Evolutionary conservation across 2,113 vertebrate genomes (phyloP).

Genomic region (Globicephala melas): DNA sequence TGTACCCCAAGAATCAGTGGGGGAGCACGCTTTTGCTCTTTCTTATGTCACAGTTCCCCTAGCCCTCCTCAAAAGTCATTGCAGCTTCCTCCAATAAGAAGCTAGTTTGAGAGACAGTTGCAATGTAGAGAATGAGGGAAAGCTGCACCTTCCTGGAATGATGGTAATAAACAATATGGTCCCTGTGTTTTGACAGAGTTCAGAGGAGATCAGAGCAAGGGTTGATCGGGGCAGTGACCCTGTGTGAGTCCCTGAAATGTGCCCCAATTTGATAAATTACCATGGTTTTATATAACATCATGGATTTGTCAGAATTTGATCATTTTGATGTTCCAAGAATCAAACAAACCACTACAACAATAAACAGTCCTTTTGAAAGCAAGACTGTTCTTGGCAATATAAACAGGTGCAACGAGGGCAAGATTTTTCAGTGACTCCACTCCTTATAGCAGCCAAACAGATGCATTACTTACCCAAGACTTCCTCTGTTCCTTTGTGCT

Average conservation of each 20-base stretch:
- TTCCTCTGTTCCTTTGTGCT: not conserved
- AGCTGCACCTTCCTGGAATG: not conserved
- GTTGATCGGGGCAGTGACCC: not conserved
- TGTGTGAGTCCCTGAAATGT: slow-evolving; percentile 32
- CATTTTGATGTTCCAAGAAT: slow-evolving; percentile 45
- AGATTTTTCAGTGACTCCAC: not conserved
- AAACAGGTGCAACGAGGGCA: not conserved
- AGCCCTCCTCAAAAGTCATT: not conserved
- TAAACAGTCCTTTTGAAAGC: slow-evolving; percentile 35
- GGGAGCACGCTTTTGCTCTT: not conserved
- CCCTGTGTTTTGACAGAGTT: slow-evolving; percentile 50
- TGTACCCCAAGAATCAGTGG: not conserved
- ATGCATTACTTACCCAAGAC: not conserved
- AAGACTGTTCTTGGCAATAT: not conserved
- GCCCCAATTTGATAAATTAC: slow-evolving; percentile 46
- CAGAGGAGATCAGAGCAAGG: slow-evolving; percentile 14
- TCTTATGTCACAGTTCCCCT: not conserved
- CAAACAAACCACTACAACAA: not conserved
- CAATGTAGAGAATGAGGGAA: not conserved
- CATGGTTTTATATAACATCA: slow-evolving; percentile 37
- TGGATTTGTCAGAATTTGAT: slow-evolving; percentile 40
- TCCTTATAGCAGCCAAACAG: slow-evolving; percentile 15
- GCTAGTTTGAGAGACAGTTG: not conserved
- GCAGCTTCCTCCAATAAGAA: not conserved
- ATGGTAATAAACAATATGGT: slow-evolving; percentile 46